Evolutionary conservation across 2,113 vertebrate genomes (phyloP).

Genomic region (Nipponia nippon): DNA sequence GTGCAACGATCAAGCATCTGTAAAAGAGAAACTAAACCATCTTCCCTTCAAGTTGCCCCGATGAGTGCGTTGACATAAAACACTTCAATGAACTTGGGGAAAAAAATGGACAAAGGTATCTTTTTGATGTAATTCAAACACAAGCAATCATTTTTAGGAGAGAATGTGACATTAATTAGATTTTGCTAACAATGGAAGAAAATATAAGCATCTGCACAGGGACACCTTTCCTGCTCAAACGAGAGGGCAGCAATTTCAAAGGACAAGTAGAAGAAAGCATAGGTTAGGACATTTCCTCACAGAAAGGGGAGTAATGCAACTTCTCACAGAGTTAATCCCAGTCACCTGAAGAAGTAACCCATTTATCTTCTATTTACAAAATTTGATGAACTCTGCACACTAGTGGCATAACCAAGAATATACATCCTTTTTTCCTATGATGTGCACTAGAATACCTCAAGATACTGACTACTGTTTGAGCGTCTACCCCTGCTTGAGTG

Average conservation of each 20-base stretch:
- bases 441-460: not conserved
- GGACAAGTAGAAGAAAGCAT: not conserved
- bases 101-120: not conserved
- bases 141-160: not conserved
- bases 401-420: not conserved
- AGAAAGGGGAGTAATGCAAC: not conserved
- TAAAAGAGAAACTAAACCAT: not conserved
- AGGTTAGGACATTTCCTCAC: not conserved
- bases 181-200: not conserved
- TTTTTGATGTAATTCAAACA: not conserved
- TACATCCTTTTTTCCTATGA: not conserved
- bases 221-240: not conserved
- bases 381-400: not conserved
- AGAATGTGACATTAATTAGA: not conserved
- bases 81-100: not conserved
- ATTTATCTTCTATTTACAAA: not conserved
- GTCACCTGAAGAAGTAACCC: not conserved
- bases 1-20: not conserved
- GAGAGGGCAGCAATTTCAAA: not conserved
- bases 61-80: not conserved
- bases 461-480: not conserved
- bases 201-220: not conserved
- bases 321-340: not conserved
- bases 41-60: slow-evolving; percentile 21
- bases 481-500: not conserved